Evolutionary conservation across 2,888 invertebrate genomes (phyloP).

Genomic region (Ophion slaviceki): DNA sequence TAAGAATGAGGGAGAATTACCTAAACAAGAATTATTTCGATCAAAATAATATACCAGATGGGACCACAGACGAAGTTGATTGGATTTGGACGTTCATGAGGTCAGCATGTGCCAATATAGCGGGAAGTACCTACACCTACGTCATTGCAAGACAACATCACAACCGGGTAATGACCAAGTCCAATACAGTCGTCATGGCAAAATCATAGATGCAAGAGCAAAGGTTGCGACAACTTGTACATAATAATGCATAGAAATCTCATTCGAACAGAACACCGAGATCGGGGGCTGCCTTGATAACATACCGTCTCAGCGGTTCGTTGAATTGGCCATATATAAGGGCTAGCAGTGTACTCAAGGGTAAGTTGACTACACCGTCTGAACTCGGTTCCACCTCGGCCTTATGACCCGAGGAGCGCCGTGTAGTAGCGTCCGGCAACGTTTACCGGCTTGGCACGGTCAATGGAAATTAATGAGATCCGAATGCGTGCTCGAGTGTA

Average conservation of each 20-base stretch:
- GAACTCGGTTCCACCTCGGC: slow-evolving; percentile 8
- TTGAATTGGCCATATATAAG: slow-evolving; percentile 50
- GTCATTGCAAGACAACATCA: neutral
- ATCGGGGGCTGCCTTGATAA: slow-evolving; percentile 28
- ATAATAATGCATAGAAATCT: slow-evolving; percentile 12
- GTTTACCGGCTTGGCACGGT: slow-evolving; percentile 52
- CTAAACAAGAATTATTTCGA: neutral
- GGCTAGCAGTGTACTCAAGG: slow-evolving; percentile 21
- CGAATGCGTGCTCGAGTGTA: slow-evolving; percentile 69
- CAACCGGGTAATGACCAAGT: neutral
- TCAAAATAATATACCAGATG: neutral
- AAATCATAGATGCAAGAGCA: slow-evolving; percentile 1
- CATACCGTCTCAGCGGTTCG: slow-evolving; percentile 35
- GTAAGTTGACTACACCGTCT: slow-evolving; percentile 12
- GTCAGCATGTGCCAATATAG: neutral
- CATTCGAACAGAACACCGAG: slow-evolving; percentile 1
- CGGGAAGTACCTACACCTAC: neutral
- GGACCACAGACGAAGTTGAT: neutral
- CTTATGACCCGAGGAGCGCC: slow-evolving; percentile 22
- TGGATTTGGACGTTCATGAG: neutral
- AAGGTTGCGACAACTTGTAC: slow-evolving; percentile 5
- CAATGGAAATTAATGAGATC: slow-evolving; percentile 70
- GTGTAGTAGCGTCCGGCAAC: slow-evolving; percentile 38
- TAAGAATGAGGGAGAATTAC: neutral
- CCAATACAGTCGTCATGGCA: neutral